Evolutionary conservation across 2,113 vertebrate species (phyloP).

Genomic region (Neomonachus schauinslandi): DNA sequence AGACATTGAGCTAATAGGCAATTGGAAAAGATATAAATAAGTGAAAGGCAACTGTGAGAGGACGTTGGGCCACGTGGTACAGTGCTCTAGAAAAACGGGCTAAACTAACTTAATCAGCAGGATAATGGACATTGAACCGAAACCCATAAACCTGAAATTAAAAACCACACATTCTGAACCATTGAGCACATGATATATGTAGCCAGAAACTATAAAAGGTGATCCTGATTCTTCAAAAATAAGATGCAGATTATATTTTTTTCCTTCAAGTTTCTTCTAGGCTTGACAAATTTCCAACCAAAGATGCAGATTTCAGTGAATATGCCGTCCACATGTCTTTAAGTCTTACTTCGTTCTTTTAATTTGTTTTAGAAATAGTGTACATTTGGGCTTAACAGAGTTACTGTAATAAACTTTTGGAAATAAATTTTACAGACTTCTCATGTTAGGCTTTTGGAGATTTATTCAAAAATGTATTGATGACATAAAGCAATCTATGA

Average conservation of each 20-base stretch:
- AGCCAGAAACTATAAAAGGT: neutral
- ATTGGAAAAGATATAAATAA: constrained; percentile 8
- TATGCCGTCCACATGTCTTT: neutral
- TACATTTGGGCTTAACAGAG: constrained; percentile 48
- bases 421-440: constrained; percentile 74
- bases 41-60: neutral
- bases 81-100: neutral
- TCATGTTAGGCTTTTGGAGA: constrained; percentile 80
- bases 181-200: neutral
- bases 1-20: neutral
- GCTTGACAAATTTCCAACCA: neutral
- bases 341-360: constrained; percentile 13
- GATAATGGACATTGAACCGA: neutral
- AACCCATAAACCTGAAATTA: neutral
- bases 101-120: neutral
- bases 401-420: constrained; percentile 80
- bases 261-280: neutral
- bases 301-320: neutral
- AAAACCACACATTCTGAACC: neutral
- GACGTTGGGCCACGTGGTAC: neutral
- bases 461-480: constrained; percentile 76
- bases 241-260: neutral
- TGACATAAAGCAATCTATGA: constrained; percentile 48
- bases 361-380: neutral
- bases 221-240: neutral